Evolutionary conservation across 1,140 invertebrate genomes (phyloP).

Genomic region (Camponotus floridanus): DNA sequence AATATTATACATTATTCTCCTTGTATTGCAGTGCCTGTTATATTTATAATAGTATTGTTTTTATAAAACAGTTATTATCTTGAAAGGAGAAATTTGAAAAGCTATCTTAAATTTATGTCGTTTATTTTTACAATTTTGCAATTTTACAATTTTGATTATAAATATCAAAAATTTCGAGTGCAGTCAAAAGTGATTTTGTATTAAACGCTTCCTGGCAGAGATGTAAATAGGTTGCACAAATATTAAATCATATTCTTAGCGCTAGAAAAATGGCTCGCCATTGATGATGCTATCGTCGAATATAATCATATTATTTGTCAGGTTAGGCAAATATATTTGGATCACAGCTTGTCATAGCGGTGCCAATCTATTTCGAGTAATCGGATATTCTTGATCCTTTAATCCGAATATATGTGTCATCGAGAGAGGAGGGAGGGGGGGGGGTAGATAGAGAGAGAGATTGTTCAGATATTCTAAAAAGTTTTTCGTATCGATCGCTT

Average conservation of each 20-base stretch:
- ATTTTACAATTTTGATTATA: background rate
- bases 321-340: slow-evolving; percentile 36
- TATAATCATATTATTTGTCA: slow-evolving; percentile 33
- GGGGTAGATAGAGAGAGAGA: no score
- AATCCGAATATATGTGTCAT: slow-evolving; percentile 7
- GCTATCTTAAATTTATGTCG: background rate
- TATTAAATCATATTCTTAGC: slow-evolving; percentile 23
- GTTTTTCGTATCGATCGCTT: slow-evolving; percentile 20
- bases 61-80: background rate
- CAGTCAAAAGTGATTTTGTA: background rate
- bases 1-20: no score
- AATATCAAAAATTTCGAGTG: slow-evolving; percentile 5
- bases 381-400: slow-evolving; percentile 54
- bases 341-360: slow-evolving; percentile 18
- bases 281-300: background rate
- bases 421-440: background rate
- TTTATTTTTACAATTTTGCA: background rate
- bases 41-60: background rate
- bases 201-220: background rate
- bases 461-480: slow-evolving; percentile 1
- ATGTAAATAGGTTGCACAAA: background rate
- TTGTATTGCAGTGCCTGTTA: background rate
- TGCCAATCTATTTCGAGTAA: slow-evolving; percentile 18
- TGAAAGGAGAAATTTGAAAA: background rate
- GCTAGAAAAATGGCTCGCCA: background rate